Base-by-base conservation (phyloP, 2,113 vertebrate species). In the Pelodiscus sinensis region DNA sequence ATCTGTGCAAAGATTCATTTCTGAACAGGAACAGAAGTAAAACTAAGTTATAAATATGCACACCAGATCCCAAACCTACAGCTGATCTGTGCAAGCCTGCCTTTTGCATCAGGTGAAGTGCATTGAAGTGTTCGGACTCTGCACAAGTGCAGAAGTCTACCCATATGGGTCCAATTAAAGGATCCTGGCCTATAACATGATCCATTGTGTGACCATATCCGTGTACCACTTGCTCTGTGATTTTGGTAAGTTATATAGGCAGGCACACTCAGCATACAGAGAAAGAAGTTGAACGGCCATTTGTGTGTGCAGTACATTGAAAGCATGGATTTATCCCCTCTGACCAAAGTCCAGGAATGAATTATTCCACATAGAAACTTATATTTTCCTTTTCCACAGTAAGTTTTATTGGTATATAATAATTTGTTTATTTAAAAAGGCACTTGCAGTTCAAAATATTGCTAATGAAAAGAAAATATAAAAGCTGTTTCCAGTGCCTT, bases 261-360 rank as follows among this genome's bases (percentile, higher is more conserved):
- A 35, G 35, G n/a, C 19, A 8, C 51, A 50, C 58, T 71, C 1
- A 52, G 60, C 87, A 81, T 9, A 35, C 7, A 81, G 18, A 86
- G 29, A 89, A 55, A 50, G 38, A 16, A 87, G 60, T 86, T 89
- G 81, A 92, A 89, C 82, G 56, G 19, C 78, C 18, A 0, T 90
- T 96, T 94, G 88, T 91, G 89, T 93, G 86, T 80, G 0, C 2
- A 14, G 84, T 73, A 14, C 91, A 87, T 18, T 84, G 85, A 84
- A 85, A 79, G 56, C 78, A 57, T 88, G 87, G 86, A 86, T 78
- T 84, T 2, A 14, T 44, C 9, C 31, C 68, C 35, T 16, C 31
- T 71, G 68, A 71, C 31, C 88, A 89, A 96, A 97, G 94, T 82
- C 31, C 88, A 81, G 90, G 91, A 96, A 92, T 87, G 95, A 44